Base-by-base conservation (phyloP, 2,888 invertebrate species). In the Nebria salina region DNA sequence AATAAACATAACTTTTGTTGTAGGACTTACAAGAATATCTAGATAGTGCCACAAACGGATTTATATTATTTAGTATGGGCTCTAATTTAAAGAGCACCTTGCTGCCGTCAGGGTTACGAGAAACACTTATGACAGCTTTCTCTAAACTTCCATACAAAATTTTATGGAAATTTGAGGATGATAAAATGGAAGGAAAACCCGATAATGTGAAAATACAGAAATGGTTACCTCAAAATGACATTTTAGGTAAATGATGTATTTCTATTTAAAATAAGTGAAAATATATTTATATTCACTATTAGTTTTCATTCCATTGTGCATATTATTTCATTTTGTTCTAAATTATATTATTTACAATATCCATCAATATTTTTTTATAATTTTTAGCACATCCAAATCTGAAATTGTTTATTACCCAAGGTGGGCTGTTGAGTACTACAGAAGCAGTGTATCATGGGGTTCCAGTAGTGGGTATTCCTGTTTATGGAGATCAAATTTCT, bases 131-230 rank as follows among this genome's bases (percentile, higher is more conserved):
- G 9, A 80, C 83, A 5, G 85, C 83, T 0, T 86, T 86, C 72
- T 81, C 84, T 4, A 83, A 84, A 73, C 77, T 86, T 34, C 73
- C 73, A 8, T 74, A 88, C 68, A 87, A 86, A 54, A 88, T 92
- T 34, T 84, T 92, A 8, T 87, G 91, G 85, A 92, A 92, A 85
- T 91, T 90, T 88, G 92, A 92, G 82, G 86, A 87, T 1, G 87
- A 87, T 1, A 84, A 86, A 42, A 84, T 89, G 54, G 85, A 87
- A 1, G 86, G 85, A 20, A 85, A 88, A 83, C 88, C 89, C 1
- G 82, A 84, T 13, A 90, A 90, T 83, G 87, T 92, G 0, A 87
- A 87, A 83, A 84, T 89, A 5, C 82, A 83, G 26, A 88, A 88
- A 81, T 90, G 90, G 90, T 84, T 89, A 25, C 90, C 90, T 0